These are phyloP conservation scores for Penaeus chinensis DNA, from an alignment of 1,140 invertebrate species.

Conservation along the genomic window DNA sequence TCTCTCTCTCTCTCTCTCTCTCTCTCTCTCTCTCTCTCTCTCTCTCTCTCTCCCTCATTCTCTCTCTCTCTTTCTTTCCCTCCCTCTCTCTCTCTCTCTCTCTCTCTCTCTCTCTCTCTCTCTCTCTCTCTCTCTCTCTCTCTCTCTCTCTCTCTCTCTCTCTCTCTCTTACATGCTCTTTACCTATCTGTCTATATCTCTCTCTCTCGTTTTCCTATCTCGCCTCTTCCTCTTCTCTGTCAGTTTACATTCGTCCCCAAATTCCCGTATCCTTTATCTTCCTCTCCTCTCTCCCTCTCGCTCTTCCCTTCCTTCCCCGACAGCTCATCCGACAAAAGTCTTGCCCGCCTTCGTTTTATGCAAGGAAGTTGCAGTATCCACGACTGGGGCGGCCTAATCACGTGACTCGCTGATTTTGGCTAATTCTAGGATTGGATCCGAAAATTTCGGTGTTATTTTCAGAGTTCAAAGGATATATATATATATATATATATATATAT, in stretches of 20 bases:
- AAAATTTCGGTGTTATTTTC: neutral
- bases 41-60: neutral
- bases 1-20: neutral
- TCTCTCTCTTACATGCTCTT: no score
- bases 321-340: neutral
- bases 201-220: neutral
- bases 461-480: neutral
- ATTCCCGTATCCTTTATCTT: neutral
- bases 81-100: no score
- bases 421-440: neutral
- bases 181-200: neutral
- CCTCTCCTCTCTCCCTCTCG: neutral
- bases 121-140: no score
- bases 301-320: neutral
- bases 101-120: no score
- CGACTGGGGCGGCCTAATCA: neutral
- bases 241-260: neutral
- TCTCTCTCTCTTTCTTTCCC: neutral
- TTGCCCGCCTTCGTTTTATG: neutral
- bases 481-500: constrained; percentile 23
- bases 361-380: neutral
- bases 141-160: no score
- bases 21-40: neutral
- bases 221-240: neutral
- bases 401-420: neutral